Base-by-base conservation (phyloP, 2,113 vertebrate species). In the Oryzias melastigma region DNA sequence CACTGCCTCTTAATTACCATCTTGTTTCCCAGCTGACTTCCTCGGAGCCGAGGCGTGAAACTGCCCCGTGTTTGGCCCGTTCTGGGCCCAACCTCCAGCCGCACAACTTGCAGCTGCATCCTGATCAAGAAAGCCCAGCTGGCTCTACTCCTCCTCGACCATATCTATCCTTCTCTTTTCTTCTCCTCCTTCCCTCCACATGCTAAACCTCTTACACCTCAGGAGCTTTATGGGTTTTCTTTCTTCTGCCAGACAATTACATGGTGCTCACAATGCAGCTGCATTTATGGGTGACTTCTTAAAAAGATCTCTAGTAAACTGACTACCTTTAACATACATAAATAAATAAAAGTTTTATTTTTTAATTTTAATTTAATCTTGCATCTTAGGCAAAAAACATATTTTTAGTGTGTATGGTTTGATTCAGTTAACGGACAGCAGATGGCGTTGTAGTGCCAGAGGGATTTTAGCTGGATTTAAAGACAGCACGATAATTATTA, bases 371-470 rank as follows among this genome's bases (percentile, higher is more conserved):
- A 35, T 35, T 8, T 35, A 35, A 12, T 2, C 35, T 35, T 35
- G 35, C 10, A 35, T 35, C 35, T 3, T 35, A 7, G 2, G 6
- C 27, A 29, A 7, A 29, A 29, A 8, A 12, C 35, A 3, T 35
- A 12, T 35, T 35, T 25, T 35, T 35, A 10, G 7, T 35, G 7
- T 35, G 7, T 35, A 35, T 10, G 29, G 29, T 35, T 35, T 18
- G 1, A 52, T 45, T 10, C 20, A 46, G 18, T 29, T 60, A 52
- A n/a, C 20, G 20, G 67, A 68, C 88, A 87, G 73, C 70, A 90
- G 88, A 65, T 89, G 90, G 87, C 81, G 82, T 77, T 74, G 80
- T 60, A 61, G 82, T 45, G 64, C 74, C 54, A 52, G 48, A 29
- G 13, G 52, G 18, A 45, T 29, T 42, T 54, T 57, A 61, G 58